Percentiles rank a stretch among this genome's conserved stretches.
Conservation (phyloP, 2,113 vertebrate genomes). For the Anoplopoma fimbria region DNA sequence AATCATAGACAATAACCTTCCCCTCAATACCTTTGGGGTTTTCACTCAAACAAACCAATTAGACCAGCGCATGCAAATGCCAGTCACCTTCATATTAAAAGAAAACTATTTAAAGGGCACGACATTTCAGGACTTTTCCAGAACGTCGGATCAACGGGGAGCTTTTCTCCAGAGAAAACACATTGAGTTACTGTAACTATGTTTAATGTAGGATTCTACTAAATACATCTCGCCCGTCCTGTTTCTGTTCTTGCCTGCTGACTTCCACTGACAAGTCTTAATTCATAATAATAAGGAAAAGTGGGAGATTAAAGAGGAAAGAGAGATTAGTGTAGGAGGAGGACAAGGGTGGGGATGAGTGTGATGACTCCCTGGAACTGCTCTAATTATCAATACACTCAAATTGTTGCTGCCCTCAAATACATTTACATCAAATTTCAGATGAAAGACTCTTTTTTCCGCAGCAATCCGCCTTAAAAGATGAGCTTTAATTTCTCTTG, state of each 20-base stretch:
- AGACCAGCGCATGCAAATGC: constrained; percentile 47
- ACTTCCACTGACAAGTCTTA: background rate
- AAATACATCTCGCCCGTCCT: background rate
- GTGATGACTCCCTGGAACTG: constrained; percentile 35
- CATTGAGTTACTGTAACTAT: too few species aligned
- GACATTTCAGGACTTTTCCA: constrained; percentile 62
- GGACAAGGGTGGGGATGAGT: constrained; percentile 64
- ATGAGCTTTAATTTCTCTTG: background rate
- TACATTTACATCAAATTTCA: constrained; percentile 28
- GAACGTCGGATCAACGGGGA: background rate
- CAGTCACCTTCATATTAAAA: constrained; percentile 42
- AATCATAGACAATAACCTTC: constrained; percentile 48
- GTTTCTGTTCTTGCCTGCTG: background rate
- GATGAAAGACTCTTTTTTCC: background rate
- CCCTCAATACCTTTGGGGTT: constrained; percentile 39
- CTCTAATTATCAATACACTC: constrained; percentile 6
- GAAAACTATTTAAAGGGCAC: constrained; percentile 66
- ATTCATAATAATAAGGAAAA: constrained; percentile 4
- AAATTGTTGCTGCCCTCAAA: constrained; percentile 21
- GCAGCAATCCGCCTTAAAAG: background rate
- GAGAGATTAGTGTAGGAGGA: constrained; percentile 57
- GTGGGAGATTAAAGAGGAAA: constrained; percentile 14
- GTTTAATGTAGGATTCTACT: background rate
- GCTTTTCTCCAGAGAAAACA: too few species aligned
- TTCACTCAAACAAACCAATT: constrained; percentile 52